phyloP scores from a whole-genome alignment of 2,888 invertebrate species.

The Amblyteles armatorius region DNA sequence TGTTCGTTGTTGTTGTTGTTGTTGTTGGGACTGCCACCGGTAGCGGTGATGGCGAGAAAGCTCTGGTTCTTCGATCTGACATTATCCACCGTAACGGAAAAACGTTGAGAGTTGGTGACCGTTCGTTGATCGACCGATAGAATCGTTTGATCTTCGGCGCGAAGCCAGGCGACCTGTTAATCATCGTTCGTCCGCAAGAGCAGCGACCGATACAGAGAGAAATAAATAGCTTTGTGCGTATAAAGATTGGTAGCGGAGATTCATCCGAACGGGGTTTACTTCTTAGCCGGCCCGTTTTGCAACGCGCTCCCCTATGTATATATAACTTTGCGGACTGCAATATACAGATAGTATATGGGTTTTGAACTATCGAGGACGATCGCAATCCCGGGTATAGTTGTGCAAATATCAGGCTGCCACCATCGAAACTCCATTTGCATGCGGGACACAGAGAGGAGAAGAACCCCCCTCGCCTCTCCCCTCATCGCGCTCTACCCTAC shows the following conservation, averaged over 20 bases:
- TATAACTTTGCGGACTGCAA: constrained; percentile 2
- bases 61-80: constrained; percentile 79
- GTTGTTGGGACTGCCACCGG: constrained; percentile 50
- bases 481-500: constrained; percentile 22
- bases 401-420: constrained; percentile 66
- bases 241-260: neutral
- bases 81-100: constrained; percentile 87
- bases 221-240: constrained; percentile 31
- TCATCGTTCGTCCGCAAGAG: constrained; percentile 37
- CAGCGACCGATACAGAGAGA: constrained; percentile 47
- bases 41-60: constrained; percentile 43
- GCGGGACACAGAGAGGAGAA: constrained; percentile 59
- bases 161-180: constrained; percentile 91
- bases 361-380: constrained; percentile 61
- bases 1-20: constrained; percentile 56
- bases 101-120: constrained; percentile 90
- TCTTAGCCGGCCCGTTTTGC: neutral
- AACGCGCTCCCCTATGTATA: neutral
- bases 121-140: constrained; percentile 90
- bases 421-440: constrained; percentile 70
- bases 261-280: neutral
- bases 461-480: constrained; percentile 15
- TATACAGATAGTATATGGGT: constrained; percentile 31
- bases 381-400: constrained; percentile 64
- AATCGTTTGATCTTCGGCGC: constrained; percentile 91